These are phyloP conservation scores for Hemicentrotus pulcherrimus DNA, from an alignment of 35 echinoderm and acorn worm species.

Conservation along the genomic window DNA sequence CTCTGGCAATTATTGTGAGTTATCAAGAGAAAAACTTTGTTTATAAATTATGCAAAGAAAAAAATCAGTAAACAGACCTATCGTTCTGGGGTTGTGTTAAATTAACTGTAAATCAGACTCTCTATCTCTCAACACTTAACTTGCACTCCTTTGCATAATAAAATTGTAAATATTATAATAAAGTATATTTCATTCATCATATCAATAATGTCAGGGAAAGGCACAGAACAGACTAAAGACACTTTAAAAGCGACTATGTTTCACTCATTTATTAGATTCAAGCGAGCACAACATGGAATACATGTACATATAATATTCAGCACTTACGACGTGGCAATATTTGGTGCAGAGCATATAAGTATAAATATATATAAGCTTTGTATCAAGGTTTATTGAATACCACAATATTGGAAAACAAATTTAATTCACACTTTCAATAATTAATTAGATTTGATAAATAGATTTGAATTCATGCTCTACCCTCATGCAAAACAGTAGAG, in stretches of 20 bases:
- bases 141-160: too few species aligned
- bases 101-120: too few species aligned
- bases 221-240: neutral
- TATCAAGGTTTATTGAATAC: neutral
- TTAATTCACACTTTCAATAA: neutral
- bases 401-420: neutral
- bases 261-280: conserved; percentile 14
- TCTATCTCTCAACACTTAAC: too few species aligned
- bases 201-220: too few species aligned
- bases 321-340: neutral
- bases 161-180: too few species aligned
- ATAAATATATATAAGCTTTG: conserved; percentile 8
- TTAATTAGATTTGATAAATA: neutral
- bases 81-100: too few species aligned
- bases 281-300: neutral
- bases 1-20: too few species aligned
- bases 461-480: neutral
- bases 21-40: too few species aligned
- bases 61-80: too few species aligned
- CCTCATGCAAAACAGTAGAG: neutral
- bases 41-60: too few species aligned
- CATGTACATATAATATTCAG: neutral
- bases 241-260: neutral
- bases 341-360: neutral
- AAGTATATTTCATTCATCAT: too few species aligned